Base-by-base conservation (phyloP, 1,140 invertebrate species). In the Neotoxoptera formosana region DNA sequence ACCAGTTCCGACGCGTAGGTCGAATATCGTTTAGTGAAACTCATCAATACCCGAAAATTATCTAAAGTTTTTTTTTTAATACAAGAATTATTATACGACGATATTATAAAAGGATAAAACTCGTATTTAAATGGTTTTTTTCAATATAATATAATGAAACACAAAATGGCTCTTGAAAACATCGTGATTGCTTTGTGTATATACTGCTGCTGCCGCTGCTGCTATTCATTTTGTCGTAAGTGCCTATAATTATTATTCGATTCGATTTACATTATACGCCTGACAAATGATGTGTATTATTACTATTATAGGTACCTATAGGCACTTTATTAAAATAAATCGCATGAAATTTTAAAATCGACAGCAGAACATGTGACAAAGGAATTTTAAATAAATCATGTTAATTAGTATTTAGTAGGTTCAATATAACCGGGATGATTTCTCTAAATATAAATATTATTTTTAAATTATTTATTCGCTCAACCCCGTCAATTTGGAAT, bases 1-100 rank as follows among this genome's bases (percentile, higher is more conserved):
- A 92, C 91, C 76, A 48, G 91, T 92, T 92, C n/a, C 30, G 7
- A 51, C 30, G 91, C 76, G 91, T 92, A 92, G 91, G 91, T 81
- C n/a, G 91, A 20, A 56, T 36, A 89, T 56, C 88, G 51, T 89
- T 89, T 56, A 56, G 88, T 36, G 23, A 89, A 89, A 89, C 34
- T 89, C 51, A 56, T 89, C 88, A 56, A 56, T 89, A 56, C 51
- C n/a, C 34, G 25, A 53, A 34, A 56, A 56, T 89, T 14, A 25
- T 89, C 34, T 89, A 17, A 23, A 76, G n/a, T 6, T 76, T 76
- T 76, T 67, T 17, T 87, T 87, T 87, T 56, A 56, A 34, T 89
- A 41, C 23, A 36, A 67, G n/a, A n/a, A n/a, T 76, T 53, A 53
- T 53, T 53, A 76, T 76, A 76, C 14, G n/a, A n/a, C 60, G n/a